A percentile compares a stretch with the other conserved stretches of the same genome.
phyloP scores from a whole-genome alignment of 2,113 vertebrate genomes.

The Epinephelus cyanopodus region DNA sequence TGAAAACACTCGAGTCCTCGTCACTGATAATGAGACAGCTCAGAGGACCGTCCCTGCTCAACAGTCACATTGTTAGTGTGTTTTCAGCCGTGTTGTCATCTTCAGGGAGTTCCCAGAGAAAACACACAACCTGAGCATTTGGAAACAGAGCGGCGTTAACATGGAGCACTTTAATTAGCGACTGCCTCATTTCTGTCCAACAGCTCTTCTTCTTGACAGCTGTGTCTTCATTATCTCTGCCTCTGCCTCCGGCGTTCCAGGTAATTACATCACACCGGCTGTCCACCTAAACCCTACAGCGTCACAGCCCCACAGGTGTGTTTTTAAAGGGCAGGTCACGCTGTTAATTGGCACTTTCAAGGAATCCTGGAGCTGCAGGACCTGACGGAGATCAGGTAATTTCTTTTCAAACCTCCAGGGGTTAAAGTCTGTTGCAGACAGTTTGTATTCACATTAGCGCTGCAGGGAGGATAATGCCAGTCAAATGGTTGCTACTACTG shows the following conservation, averaged over 20 bases:
- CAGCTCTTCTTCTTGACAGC: background rate
- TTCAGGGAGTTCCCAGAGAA: background rate
- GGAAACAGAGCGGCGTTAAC: background rate
- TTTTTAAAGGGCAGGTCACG: background rate
- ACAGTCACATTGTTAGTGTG: background rate
- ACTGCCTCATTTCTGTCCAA: background rate
- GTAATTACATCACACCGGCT: conserved; percentile 21
- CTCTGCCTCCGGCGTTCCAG: background rate
- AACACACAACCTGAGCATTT: background rate
- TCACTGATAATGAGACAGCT: conserved; percentile 15
- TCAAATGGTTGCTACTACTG: background rate
- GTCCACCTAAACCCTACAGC: background rate
- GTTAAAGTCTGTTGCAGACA: background rate
- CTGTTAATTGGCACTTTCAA: conserved; percentile 35
- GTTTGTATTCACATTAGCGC: background rate
- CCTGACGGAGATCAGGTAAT: background rate
- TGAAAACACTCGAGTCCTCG: background rate
- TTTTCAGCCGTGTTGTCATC: background rate
- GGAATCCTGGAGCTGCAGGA: conserved; percentile 1
- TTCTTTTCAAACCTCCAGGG: background rate
- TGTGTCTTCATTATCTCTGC: conserved; percentile 45
- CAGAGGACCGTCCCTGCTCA: background rate
- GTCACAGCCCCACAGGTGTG: background rate
- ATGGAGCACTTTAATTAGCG: conserved; percentile 28
- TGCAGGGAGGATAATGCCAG: background rate